Percentiles rank a stretch among this genome's conserved stretches.
Conservation (phyloP, 2,113 vertebrate species). For the Mungos mungo region DNA sequence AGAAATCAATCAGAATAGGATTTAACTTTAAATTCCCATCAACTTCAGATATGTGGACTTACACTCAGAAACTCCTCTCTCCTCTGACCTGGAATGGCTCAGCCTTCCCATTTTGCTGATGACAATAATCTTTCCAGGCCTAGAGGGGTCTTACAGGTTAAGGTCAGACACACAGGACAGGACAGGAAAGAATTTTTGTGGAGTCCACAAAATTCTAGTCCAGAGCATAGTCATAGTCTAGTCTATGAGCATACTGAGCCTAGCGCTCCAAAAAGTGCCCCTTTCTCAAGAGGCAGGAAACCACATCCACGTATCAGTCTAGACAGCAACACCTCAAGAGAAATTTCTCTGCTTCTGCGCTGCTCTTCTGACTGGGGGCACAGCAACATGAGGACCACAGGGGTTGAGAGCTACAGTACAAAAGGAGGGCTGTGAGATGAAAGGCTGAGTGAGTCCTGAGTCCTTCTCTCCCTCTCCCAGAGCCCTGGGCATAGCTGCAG, state of each 20-base stretch:
- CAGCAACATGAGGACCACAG: rapidly evolving
- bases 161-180: background rate
- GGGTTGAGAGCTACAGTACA: rapidly evolving
- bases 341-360: too few species aligned
- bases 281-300: background rate
- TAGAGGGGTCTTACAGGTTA: background rate
- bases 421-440: background rate
- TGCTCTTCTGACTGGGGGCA: rapidly evolving
- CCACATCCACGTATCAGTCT: background rate
- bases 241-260: background rate
- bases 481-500: too few species aligned
- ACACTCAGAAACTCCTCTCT: background rate
- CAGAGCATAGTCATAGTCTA: background rate
- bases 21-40: background rate
- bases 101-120: background rate
- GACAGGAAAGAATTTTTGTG: background rate
- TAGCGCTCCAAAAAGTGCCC: background rate
- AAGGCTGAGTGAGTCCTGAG: background rate
- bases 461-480: background rate
- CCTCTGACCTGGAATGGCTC: background rate
- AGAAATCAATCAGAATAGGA: background rate
- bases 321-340: background rate
- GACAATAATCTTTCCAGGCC: background rate
- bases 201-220: background rate
- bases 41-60: background rate